Evolutionary conservation across 2,113 vertebrate genomes (phyloP), one percentile per base, ranked within the genome.

Genomic region (Lutjanus erythropterus): DNA sequence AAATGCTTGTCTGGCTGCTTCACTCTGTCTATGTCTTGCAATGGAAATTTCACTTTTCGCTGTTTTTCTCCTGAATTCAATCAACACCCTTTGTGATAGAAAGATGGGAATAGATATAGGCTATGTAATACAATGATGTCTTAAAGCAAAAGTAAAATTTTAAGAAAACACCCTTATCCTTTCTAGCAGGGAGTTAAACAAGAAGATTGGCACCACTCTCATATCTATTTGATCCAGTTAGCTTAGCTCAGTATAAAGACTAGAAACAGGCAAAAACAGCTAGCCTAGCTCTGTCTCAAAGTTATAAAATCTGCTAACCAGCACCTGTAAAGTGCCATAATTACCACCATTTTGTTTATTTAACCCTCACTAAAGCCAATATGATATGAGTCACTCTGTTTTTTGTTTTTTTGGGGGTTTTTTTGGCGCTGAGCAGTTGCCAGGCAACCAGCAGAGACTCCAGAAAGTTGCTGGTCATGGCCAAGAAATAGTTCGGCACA

Each of bases 1-100:
- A 67, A 78, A 70, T 18, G 60, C 44, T 72, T 46, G 82, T 87
- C 86, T 82, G 75, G 69, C 66, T 72, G 56, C 66, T 75, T 42
- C 46, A 71, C 59, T 68, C 4, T 72, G 59, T 62, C 65, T 72
- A 21, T 21, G 18, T 59, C 65, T 33, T 27, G 60, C 46, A 55
- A 52, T 50, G n/a, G 41, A 77, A 60, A 78, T 23, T 41, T 58
- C 50, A 23, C 56, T 41, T 62, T 53, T 56, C 3, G 4, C 37
- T 81, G 58, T 58, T 85, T 78, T 44, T 46, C 21, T 31, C 44
- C 71, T 56, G 41, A 77, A n/a, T 59, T 41, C 42, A 6, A 33
- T 69, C 58, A 25, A 23, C 44, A 33, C 16, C 21, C 27, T 56
- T 68, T 52, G 9, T 27, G 31, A 55, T 35, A 41, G 35, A 62